phyloP scores from a whole-genome alignment of 2,113 vertebrate species.

The Geococcyx californianus region DNA sequence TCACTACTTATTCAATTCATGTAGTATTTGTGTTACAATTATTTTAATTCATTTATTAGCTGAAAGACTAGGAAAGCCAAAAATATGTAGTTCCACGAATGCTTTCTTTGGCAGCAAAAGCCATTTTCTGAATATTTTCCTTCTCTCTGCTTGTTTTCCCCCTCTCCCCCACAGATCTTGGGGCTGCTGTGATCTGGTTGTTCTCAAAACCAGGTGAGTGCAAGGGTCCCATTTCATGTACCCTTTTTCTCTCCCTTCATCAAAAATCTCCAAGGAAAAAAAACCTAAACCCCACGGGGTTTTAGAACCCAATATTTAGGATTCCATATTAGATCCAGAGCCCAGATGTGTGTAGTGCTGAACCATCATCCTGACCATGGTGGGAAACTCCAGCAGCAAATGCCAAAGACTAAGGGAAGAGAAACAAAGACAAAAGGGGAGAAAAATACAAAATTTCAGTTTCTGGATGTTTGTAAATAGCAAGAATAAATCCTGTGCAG shows the following conservation, averaged over 20 bases:
- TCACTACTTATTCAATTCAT: background rate
- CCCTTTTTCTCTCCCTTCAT: background rate
- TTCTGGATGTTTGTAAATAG: background rate
- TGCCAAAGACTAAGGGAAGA: background rate
- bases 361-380: rapidly evolving
- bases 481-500: background rate
- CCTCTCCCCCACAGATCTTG: rapidly evolving
- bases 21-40: background rate
- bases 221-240: background rate
- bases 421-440: background rate
- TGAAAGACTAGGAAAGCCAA: background rate
- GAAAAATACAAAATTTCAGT: no score
- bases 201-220: background rate
- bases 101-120: background rate
- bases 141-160: background rate
- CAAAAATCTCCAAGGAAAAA: background rate
- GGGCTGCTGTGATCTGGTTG: background rate
- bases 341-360: rapidly evolving
- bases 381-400: background rate
- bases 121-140: background rate
- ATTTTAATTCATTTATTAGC: background rate
- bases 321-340: background rate
- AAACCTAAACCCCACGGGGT: background rate
- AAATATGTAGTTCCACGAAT: background rate
- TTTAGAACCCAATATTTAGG: background rate